Evolutionary conservation across 2,888 invertebrate genomes (phyloP).

Genomic region (Ferdinandea cuprea): DNA sequence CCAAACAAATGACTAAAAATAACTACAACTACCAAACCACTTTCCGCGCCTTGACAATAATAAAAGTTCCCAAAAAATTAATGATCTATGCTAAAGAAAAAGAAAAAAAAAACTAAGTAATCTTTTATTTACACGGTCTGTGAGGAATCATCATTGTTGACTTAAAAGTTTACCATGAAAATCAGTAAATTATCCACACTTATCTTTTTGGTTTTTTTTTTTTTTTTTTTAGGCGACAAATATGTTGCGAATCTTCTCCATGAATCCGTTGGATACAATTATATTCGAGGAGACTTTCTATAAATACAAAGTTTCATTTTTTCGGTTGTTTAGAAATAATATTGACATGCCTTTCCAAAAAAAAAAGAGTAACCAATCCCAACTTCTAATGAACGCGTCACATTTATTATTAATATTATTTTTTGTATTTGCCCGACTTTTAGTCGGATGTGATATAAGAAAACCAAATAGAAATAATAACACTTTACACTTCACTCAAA

Average conservation of each 20-base stretch:
- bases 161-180: conserved; percentile 17
- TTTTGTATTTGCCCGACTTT: not conserved
- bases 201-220: not conserved
- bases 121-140: not conserved
- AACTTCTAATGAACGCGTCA: conserved; percentile 3
- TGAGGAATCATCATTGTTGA: conserved; percentile 5
- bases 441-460: not conserved
- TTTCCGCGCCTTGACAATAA: not conserved
- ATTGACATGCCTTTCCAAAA: conserved; percentile 22
- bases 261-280: not conserved
- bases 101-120: too few relatives aligned
- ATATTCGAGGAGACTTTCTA: conserved; percentile 8
- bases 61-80: not conserved
- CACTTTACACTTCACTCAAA: too few relatives aligned
- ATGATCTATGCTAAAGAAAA: not conserved
- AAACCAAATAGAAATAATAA: not conserved
- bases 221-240: too few relatives aligned
- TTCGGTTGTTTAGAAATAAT: not conserved
- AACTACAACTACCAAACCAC: not conserved
- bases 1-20: not conserved
- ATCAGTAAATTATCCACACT: conserved; percentile 37
- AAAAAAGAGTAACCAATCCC: not conserved
- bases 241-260: not conserved
- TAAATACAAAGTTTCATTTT: not conserved
- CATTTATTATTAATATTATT: not conserved